Conservation (phyloP, 2,113 vertebrate genomes). For the Percopsis transmontana region DNA sequence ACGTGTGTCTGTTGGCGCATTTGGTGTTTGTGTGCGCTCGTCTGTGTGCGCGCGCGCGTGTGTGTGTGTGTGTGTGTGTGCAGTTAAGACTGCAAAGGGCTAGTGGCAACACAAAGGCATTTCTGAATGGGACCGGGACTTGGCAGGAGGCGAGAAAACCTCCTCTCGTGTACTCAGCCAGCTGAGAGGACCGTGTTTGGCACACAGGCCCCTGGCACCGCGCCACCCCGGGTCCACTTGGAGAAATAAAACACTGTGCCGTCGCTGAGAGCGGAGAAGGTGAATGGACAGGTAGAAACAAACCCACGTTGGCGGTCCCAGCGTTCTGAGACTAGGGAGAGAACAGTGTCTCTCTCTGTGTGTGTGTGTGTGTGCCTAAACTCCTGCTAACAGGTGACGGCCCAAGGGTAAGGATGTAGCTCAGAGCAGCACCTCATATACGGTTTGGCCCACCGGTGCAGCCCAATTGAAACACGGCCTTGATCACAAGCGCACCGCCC, state of each 20-base stretch:
- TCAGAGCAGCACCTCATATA: conserved; percentile 20
- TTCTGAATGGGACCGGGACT: conserved; percentile 49
- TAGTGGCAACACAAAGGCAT: conserved; percentile 42
- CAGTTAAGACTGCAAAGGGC: conserved; percentile 10
- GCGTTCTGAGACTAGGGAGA: conserved; percentile 17
- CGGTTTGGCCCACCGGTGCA: conserved; percentile 24
- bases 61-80: conserved; percentile 12
- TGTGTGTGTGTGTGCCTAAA: conserved; percentile 16
- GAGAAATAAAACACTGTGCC: conserved; percentile 43
- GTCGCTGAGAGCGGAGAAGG: background rate
- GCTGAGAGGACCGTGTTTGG: conserved; percentile 61
- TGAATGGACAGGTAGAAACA: background rate
- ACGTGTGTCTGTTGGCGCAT: background rate
- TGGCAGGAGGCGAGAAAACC: conserved; percentile 34
- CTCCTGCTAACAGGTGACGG: conserved; percentile 24
- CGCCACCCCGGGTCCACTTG: conserved; percentile 28
- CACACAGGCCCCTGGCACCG: conserved; percentile 33
- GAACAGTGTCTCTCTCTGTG: background rate
- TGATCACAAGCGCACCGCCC: conserved; percentile 63
- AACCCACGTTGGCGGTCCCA: background rate
- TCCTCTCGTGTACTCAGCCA: conserved; percentile 57
- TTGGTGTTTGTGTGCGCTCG: no score
- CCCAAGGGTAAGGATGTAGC: conserved; percentile 19
- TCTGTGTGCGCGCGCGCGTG: no score
- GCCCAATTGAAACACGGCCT: conserved; percentile 26